Conservation (phyloP, 2,113 vertebrate species). For the Trichechus manatus region DNA sequence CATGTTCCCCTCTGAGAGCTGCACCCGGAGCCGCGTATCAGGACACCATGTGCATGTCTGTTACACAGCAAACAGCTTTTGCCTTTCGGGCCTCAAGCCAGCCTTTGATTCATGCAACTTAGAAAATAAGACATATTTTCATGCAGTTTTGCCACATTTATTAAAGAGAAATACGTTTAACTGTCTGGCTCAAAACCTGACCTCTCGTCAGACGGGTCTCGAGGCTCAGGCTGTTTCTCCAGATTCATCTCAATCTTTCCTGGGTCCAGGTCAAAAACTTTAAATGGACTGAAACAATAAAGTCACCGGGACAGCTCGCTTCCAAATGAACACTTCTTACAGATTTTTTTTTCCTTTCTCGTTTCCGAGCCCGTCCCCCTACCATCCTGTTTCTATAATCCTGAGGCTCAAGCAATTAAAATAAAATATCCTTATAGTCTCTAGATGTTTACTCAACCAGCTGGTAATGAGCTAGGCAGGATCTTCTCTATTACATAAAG, state of each 20-base stretch:
- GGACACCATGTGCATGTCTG: conserved; percentile 27
- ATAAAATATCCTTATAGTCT: conserved; percentile 80
- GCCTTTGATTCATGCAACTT: conserved; percentile 81
- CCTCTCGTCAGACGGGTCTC: conserved; percentile 12
- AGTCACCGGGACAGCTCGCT: not conserved
- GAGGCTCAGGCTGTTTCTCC: conserved; percentile 52
- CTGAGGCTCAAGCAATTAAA: conserved; percentile 78
- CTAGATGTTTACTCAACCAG: conserved; percentile 79
- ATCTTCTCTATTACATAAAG: conserved; percentile 78
- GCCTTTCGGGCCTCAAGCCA: conserved; percentile 68
- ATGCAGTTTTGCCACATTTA: conserved; percentile 67
- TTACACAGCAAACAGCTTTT: conserved; percentile 73
- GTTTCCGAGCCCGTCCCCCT: conserved; percentile 64
- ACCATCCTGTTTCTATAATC: conserved; percentile 71
- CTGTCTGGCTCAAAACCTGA: conserved; percentile 75
- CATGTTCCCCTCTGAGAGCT: not conserved
- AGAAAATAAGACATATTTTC: conserved; percentile 79
- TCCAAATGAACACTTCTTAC: not conserved
- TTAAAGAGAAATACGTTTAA: conserved; percentile 79
- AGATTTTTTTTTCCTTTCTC: conserved; percentile 24
- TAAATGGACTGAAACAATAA: not conserved
- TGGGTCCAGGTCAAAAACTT: conserved; percentile 48
- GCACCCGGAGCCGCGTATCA: not conserved
- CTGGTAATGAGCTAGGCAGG: conserved; percentile 78
- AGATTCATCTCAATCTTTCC: conserved; percentile 65